These are phyloP conservation scores for Corythaeola cristata DNA, from an alignment of 2,113 vertebrate species.

Conservation along the genomic window DNA sequence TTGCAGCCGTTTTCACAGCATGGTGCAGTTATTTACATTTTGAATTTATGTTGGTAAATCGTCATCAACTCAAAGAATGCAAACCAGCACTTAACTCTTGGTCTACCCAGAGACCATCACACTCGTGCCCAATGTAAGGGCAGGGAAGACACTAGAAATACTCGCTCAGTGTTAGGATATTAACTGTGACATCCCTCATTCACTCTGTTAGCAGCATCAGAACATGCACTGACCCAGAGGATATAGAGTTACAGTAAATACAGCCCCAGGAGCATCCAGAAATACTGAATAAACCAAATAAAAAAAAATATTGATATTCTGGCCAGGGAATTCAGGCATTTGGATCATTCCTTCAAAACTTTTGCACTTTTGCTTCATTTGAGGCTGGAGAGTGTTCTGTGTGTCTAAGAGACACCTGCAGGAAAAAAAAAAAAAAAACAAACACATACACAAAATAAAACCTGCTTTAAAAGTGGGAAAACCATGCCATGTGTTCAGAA, in stretches of 20 bases:
- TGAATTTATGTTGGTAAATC: not conserved
- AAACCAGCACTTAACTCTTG: not conserved
- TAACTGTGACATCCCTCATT: not conserved
- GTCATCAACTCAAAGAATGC: not conserved
- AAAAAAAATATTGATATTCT: not conserved
- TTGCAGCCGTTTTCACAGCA: not conserved
- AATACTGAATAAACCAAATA: not conserved
- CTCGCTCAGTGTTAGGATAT: not conserved
- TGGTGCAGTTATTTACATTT: not conserved
- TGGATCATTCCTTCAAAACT: not conserved
- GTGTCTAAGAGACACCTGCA: constrained; percentile 21
- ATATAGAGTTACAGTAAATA: not conserved
- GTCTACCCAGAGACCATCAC: not conserved
- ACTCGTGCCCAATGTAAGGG: not conserved
- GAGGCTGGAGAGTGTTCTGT: not conserved
- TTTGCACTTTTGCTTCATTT: not conserved
- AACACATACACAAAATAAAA: no score
- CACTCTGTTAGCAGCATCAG: not conserved
- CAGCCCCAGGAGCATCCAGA: not conserved
- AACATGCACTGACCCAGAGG: not conserved
- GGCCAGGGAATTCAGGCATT: not conserved
- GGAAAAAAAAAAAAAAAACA: not conserved
- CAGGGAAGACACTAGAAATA: not conserved
- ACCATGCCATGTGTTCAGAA: constrained; percentile 25
- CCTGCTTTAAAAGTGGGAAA: constrained; percentile 18